A percentile compares a stretch with the other conserved stretches of the same genome.
Evolutionary conservation across 2,888 invertebrate genomes (phyloP).

Genomic region (Acronicta aceris): DNA sequence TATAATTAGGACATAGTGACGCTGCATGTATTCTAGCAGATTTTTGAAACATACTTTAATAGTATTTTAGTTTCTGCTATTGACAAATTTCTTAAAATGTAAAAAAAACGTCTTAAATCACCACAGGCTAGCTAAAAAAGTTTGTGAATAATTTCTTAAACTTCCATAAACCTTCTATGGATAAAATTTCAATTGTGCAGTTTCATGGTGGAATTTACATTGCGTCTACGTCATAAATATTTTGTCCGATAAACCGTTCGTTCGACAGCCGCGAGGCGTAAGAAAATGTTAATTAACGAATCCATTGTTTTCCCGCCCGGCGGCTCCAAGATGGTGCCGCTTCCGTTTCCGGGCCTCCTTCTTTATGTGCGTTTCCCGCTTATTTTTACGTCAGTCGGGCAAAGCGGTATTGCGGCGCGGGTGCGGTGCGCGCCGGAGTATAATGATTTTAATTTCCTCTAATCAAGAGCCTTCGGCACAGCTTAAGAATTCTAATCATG

Average conservation of each 20-base stretch:
- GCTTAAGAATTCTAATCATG: conserved; percentile 90
- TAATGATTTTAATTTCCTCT: conserved; percentile 90
- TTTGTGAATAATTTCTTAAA: conserved; percentile 41
- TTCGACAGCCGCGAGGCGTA: conserved; percentile 90
- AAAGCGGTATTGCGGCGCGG: conserved; percentile 79
- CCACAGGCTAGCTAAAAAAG: conserved; percentile 20
- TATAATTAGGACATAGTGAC: too few relatives aligned
- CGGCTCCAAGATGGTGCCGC: conserved; percentile 90
- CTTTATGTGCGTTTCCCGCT: conserved; percentile 88
- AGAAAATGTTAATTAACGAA: conserved; percentile 94
- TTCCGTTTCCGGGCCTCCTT: conserved; percentile 88
- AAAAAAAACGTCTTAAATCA: conserved; percentile 5
- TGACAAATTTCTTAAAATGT: neutral
- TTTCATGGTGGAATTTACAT: conserved; percentile 84
- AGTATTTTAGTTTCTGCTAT: neutral
- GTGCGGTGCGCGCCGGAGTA: conserved; percentile 80
- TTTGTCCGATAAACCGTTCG: conserved; percentile 89
- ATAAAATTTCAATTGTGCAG: conserved; percentile 77
- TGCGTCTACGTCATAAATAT: conserved; percentile 87
- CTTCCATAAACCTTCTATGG: conserved; percentile 63
- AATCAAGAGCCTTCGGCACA: conserved; percentile 88
- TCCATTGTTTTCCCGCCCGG: conserved; percentile 92
- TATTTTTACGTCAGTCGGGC: conserved; percentile 85
- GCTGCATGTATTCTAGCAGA: too few relatives aligned
- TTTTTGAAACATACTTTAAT: too few relatives aligned